Conservation (phyloP, 2,888 invertebrate species). For the Drosophila antonietae region DNA sequence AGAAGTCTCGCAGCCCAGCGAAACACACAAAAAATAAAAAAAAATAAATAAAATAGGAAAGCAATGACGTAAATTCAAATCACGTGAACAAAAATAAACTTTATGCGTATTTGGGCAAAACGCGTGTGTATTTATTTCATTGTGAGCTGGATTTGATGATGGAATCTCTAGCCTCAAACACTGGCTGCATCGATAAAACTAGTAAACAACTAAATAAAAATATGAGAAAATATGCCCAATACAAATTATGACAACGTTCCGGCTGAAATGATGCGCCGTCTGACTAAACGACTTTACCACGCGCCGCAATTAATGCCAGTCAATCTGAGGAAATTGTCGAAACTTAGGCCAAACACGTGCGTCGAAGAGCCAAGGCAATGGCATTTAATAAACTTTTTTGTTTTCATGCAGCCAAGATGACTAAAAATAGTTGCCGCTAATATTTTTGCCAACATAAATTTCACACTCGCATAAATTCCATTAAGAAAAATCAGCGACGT, state of each 20-base stretch:
- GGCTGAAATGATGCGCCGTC: slow-evolving; percentile 21
- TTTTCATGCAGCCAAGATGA: slow-evolving; percentile 15
- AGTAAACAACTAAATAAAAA: slow-evolving; percentile 23
- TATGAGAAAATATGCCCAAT: slow-evolving; percentile 29
- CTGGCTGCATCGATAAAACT: slow-evolving; percentile 5
- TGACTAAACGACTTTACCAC: slow-evolving; percentile 43
- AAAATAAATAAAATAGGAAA: not conserved
- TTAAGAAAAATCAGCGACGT: slow-evolving; percentile 79
- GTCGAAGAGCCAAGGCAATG: slow-evolving; percentile 37
- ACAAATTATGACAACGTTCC: slow-evolving; percentile 23
- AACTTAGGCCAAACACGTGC: slow-evolving; percentile 46
- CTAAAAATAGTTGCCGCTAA: slow-evolving; percentile 66
- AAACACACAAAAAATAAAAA: not conserved
- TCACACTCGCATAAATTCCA: slow-evolving; percentile 81
- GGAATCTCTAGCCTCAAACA: slow-evolving; percentile 11
- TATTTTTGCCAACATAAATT: slow-evolving; percentile 73
- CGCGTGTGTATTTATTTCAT: slow-evolving; percentile 12
- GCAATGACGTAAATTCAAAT: slow-evolving; percentile 13
- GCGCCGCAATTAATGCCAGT: slow-evolving; percentile 49
- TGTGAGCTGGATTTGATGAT: slow-evolving; percentile 16
- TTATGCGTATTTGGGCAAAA: slow-evolving; percentile 4
- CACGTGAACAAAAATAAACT: slow-evolving; percentile 22
- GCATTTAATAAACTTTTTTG: slow-evolving; percentile 27
- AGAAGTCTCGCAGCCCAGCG: not conserved
- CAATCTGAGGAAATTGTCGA: slow-evolving; percentile 13